Conservation (phyloP, 2,113 vertebrate species). For the Xiphophorus maculatus region DNA sequence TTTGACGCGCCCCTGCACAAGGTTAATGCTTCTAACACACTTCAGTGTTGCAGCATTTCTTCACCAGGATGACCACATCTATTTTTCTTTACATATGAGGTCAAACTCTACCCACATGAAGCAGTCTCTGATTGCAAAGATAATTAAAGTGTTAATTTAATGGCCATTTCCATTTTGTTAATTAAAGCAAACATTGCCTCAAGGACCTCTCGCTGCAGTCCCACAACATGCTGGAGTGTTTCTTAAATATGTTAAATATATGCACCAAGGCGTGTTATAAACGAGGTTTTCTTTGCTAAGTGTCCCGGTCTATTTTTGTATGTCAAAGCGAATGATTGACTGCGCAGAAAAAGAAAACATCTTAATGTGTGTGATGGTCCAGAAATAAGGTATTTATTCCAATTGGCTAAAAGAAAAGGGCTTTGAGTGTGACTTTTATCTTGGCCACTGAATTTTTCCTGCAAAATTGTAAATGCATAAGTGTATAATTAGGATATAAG, state of each 20-base stretch:
- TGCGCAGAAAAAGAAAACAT: slow-evolving; percentile 75
- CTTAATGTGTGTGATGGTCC: slow-evolving; percentile 71
- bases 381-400: slow-evolving; percentile 62
- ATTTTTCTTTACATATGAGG: slow-evolving; percentile 9
- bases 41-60: slow-evolving; percentile 67
- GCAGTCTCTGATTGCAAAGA: slow-evolving; percentile 59
- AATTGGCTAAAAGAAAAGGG: slow-evolving; percentile 60
- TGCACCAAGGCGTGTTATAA: slow-evolving; percentile 73
- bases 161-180: slow-evolving; percentile 75
- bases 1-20: slow-evolving; percentile 49
- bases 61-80: slow-evolving; percentile 27
- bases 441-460: slow-evolving; percentile 30
- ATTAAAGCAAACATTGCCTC: slow-evolving; percentile 76
- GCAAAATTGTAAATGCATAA: slow-evolving; percentile 55
- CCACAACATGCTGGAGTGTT: slow-evolving; percentile 68
- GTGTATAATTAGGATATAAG: slow-evolving; percentile 58
- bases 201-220: slow-evolving; percentile 69
- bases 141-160: slow-evolving; percentile 78
- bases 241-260: slow-evolving; percentile 72
- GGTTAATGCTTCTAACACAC: slow-evolving; percentile 60
- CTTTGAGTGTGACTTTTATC: slow-evolving; percentile 56
- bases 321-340: slow-evolving; percentile 81
- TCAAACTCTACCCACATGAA: slow-evolving; percentile 32
- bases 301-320: slow-evolving; percentile 80
- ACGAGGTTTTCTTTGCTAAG: slow-evolving; percentile 84